Conservation (phyloP, 2,888 invertebrate genomes). For the Mystacides longicornis region DNA sequence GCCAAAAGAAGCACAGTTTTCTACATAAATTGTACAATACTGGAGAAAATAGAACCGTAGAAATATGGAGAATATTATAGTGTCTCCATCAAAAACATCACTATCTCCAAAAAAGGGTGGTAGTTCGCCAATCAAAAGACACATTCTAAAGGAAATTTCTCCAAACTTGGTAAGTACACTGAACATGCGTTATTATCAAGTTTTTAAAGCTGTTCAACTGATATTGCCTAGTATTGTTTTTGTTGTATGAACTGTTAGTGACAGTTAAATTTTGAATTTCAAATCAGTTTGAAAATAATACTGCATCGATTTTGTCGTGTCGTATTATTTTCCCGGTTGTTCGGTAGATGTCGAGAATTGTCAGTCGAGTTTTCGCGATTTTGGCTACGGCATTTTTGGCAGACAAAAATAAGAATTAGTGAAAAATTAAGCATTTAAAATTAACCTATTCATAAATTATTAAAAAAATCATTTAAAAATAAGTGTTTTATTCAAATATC, state of each 20-base stretch:
- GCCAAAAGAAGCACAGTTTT: no score
- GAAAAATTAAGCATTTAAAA: no score
- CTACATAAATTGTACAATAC: no score
- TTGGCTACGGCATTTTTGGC: no score
- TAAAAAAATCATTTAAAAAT: no score
- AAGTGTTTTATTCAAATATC: no score
- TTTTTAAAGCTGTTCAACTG: neutral
- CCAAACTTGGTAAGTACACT: conserved; percentile 19
- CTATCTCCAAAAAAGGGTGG: conserved; percentile 1
- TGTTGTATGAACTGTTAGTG: neutral
- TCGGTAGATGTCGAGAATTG: neutral
- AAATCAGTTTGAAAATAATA: neutral
- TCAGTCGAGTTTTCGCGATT: no score
- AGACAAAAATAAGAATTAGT: no score
- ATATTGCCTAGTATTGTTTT: no score
- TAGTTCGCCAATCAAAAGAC: conserved; percentile 18
- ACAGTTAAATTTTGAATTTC: neutral
- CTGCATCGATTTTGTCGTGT: neutral
- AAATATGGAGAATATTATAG: conserved; percentile 19
- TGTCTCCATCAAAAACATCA: conserved; percentile 1
- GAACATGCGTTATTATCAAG: neutral
- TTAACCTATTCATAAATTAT: no score
- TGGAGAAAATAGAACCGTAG: neutral
- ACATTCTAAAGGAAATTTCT: conserved; percentile 17
- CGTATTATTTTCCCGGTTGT: neutral